Conservation (phyloP, 2,797 vertebrate species). For the Gambelia wislizenii region DNA sequence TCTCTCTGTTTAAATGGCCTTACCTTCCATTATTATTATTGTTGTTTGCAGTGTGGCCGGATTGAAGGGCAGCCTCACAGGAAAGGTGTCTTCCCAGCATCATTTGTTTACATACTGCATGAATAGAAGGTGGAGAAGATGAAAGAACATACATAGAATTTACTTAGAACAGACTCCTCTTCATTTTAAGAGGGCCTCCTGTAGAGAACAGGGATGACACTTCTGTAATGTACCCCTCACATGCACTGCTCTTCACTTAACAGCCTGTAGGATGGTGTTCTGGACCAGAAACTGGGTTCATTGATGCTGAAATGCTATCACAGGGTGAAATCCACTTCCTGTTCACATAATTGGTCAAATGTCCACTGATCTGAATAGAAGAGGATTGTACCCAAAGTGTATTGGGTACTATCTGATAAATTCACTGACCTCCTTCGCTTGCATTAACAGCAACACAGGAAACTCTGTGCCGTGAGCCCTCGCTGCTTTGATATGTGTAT, state of each 20-base stretch:
- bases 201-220: background rate
- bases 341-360: background rate
- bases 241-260: background rate
- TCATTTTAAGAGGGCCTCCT: background rate
- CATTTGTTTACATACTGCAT: conserved; percentile 82
- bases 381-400: background rate
- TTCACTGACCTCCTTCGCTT: background rate
- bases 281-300: background rate
- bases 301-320: background rate
- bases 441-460: no score
- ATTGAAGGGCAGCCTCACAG: conserved; percentile 85
- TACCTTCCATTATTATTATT: background rate
- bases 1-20: background rate
- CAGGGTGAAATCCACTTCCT: no score
- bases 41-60: conserved; percentile 80
- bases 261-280: background rate
- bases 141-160: background rate
- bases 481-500: background rate
- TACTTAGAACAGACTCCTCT: background rate
- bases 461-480: background rate
- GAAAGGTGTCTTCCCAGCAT: conserved; percentile 86
- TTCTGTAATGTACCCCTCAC: background rate
- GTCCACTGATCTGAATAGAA: background rate
- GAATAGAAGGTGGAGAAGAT: conserved; percentile 66
- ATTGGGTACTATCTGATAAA: background rate